These are phyloP conservation scores for Corythoichthys haematopterus DNA, from an alignment of 2,113 vertebrate species.

Conservation along the genomic window DNA sequence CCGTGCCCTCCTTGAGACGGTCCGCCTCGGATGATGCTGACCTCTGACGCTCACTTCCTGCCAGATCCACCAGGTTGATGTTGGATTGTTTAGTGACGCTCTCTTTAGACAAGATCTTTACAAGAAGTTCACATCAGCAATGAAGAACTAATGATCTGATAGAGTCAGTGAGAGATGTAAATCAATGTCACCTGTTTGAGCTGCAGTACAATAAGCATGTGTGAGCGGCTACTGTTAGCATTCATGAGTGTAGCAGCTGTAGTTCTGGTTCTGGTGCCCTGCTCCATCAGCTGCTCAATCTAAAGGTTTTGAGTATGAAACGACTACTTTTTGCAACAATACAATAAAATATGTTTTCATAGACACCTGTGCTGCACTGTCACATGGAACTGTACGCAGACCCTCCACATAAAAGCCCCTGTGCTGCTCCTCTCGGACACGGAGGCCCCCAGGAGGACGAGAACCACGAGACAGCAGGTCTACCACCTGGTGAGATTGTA, in stretches of 20 bases:
- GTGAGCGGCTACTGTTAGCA: slow-evolving; percentile 83
- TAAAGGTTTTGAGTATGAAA: slow-evolving; percentile 28
- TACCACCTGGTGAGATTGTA: slow-evolving; percentile 65
- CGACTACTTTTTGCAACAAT: neutral
- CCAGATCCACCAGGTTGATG: slow-evolving; percentile 83
- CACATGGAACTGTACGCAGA: slow-evolving; percentile 78
- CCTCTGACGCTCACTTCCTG: slow-evolving; percentile 83
- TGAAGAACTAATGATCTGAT: neutral
- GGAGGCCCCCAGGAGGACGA: slow-evolving; percentile 71
- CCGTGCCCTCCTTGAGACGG: slow-evolving; percentile 80
- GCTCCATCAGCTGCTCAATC: slow-evolving; percentile 83
- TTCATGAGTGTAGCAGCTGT: slow-evolving; percentile 83
- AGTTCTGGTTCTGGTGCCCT: slow-evolving; percentile 80
- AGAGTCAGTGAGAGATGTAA: neutral
- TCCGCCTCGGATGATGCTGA: slow-evolving; percentile 81
- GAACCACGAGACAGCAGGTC: slow-evolving; percentile 78
- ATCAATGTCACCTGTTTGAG: slow-evolving; percentile 75
- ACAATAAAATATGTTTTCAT: neutral
- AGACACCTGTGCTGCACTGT: slow-evolving; percentile 74
- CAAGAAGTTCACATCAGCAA: slow-evolving; percentile 10
- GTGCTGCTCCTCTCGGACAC: slow-evolving; percentile 80
- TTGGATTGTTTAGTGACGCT: slow-evolving; percentile 81
- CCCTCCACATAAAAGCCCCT: slow-evolving; percentile 86
- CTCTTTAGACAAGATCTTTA: slow-evolving; percentile 79
- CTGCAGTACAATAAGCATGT: slow-evolving; percentile 84